phyloP scores from a whole-genome alignment of 2,113 vertebrate genomes.

The Nothobranchius furzeri region DNA sequence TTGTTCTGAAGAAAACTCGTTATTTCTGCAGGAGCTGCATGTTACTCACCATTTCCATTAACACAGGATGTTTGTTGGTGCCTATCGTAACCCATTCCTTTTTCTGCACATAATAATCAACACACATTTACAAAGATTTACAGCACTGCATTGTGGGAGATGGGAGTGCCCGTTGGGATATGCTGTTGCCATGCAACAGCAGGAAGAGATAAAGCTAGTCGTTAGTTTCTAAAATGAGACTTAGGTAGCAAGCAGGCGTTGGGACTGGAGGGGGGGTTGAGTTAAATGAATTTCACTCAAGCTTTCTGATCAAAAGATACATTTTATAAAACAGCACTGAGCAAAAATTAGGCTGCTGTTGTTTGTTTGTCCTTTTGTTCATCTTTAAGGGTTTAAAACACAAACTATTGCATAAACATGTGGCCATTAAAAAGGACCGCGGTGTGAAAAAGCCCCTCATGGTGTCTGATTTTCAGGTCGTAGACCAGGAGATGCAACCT shows the following conservation, averaged over 20 bases:
- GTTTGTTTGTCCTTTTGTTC: constrained; percentile 72
- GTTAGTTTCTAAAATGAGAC: constrained; percentile 74
- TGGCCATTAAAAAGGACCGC: constrained; percentile 55
- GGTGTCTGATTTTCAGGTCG: constrained; percentile 37
- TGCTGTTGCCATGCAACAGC: constrained; percentile 73
- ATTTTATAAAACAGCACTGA: constrained; percentile 60
- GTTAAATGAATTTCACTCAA: constrained; percentile 56
- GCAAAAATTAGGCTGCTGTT: constrained; percentile 49
- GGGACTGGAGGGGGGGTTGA: constrained; percentile 27
- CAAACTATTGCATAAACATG: constrained; percentile 23
- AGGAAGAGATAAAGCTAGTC: constrained; percentile 70
- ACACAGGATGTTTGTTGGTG: constrained; percentile 73
- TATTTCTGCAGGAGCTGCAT: constrained; percentile 47
- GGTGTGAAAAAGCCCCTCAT: constrained; percentile 45
- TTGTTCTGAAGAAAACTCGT: constrained; percentile 46
- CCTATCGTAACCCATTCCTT: constrained; percentile 71
- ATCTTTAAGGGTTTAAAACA: constrained; percentile 40
- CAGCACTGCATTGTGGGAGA: constrained; percentile 82
- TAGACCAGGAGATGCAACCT: constrained; percentile 37
- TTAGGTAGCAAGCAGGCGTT: constrained; percentile 49
- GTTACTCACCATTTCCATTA: constrained; percentile 74
- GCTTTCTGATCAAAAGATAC: constrained; percentile 47
- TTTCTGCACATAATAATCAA: constrained; percentile 81
- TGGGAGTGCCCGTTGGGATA: constrained; percentile 69
- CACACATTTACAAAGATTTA: constrained; percentile 92